Percentiles rank a stretch among this genome's conserved stretches.
These are phyloP conservation scores for Lycophotia porphyrea DNA, from an alignment of 2,888 invertebrate species.

Conservation along the genomic window DNA sequence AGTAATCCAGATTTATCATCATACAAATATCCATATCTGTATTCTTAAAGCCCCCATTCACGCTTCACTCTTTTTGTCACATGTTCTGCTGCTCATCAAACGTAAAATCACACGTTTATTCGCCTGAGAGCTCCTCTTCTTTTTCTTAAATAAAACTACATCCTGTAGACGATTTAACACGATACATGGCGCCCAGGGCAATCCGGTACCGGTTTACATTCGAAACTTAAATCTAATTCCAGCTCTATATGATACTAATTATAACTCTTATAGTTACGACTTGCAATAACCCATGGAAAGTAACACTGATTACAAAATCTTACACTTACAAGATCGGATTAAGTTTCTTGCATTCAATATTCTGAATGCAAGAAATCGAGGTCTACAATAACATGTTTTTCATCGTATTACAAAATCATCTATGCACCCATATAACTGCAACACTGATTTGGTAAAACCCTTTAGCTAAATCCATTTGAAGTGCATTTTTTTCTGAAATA, in stretches of 20 bases:
- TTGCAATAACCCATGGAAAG: slow-evolving; percentile 51
- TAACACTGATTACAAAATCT: slow-evolving; percentile 52
- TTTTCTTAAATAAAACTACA: slow-evolving; percentile 22
- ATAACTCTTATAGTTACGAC: slow-evolving; percentile 53
- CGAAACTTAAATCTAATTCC: slow-evolving; percentile 65
- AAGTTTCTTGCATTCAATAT: slow-evolving; percentile 48
- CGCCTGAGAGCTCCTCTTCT: background rate
- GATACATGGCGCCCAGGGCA: slow-evolving; percentile 57
- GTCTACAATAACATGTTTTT: slow-evolving; percentile 23
- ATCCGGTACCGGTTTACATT: slow-evolving; percentile 66
- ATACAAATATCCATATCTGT: background rate
- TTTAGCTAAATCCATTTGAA: background rate
- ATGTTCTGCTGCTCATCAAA: background rate
- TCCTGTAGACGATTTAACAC: slow-evolving; percentile 39
- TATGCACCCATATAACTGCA: background rate
- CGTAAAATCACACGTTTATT: background rate
- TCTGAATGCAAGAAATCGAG: slow-evolving; percentile 2
- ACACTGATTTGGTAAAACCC: background rate
- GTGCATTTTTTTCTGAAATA: background rate
- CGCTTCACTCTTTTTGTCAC: background rate
- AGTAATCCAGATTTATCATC: too few species aligned
- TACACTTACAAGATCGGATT: slow-evolving; percentile 5
- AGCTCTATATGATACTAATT: slow-evolving; percentile 64
- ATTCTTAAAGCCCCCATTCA: background rate
- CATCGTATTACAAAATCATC: background rate